phyloP scores from a whole-genome alignment of 2,888 invertebrate genomes.

The Hyles lineata region DNA sequence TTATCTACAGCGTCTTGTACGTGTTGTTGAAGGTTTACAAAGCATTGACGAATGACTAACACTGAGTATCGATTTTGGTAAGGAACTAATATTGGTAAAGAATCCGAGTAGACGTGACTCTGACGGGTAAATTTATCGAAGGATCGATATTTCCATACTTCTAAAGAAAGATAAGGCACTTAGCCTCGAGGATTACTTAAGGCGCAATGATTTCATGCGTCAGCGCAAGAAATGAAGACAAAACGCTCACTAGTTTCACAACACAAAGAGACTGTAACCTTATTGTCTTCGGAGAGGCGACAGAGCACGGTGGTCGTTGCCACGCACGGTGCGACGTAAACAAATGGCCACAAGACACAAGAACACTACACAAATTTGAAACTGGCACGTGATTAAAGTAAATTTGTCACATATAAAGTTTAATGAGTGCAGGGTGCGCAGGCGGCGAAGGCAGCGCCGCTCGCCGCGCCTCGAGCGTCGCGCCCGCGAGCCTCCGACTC shows the following conservation, averaged over 20 bases:
- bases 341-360: slow-evolving; percentile 64
- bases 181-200: slow-evolving; percentile 63
- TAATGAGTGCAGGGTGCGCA: slow-evolving; percentile 67
- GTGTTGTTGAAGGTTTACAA: slow-evolving; percentile 12
- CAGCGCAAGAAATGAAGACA: slow-evolving; percentile 59
- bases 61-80: not conserved
- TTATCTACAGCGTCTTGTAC: slow-evolving; percentile 45
- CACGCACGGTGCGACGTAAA: slow-evolving; percentile 62
- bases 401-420: slow-evolving; percentile 67
- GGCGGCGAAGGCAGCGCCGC: slow-evolving; percentile 75
- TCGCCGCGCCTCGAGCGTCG: slow-evolving; percentile 46
- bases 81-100: not conserved
- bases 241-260: slow-evolving; percentile 56
- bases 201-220: slow-evolving; percentile 57
- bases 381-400: slow-evolving; percentile 64
- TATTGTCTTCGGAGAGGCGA: slow-evolving; percentile 54
- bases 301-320: slow-evolving; percentile 51
- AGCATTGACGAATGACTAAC: slow-evolving; percentile 3
- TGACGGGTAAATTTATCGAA: not conserved
- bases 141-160: slow-evolving; percentile 13
- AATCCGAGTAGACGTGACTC: slow-evolving; percentile 11
- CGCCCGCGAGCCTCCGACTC: slow-evolving; percentile 72
- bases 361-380: slow-evolving; percentile 62
- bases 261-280: slow-evolving; percentile 72
- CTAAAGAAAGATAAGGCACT: slow-evolving; percentile 61